These are phyloP conservation scores for Blennius ocellaris DNA, from an alignment of 2,113 vertebrate species.

Conservation along the genomic window DNA sequence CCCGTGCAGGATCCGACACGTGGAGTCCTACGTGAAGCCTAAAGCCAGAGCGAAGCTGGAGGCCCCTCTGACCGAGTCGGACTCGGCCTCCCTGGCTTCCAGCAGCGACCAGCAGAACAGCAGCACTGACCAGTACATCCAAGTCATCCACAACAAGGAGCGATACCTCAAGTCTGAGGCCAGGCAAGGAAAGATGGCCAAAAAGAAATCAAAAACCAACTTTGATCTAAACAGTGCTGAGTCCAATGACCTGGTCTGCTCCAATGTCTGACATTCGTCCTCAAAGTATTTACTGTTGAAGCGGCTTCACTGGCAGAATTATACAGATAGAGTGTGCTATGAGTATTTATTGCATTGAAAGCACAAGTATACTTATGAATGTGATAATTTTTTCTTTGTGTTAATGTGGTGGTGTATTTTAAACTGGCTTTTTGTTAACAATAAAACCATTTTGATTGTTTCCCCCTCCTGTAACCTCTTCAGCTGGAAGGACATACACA, in stretches of 20 bases:
- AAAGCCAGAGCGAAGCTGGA: conserved; percentile 82
- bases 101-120: conserved; percentile 93
- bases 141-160: conserved; percentile 88
- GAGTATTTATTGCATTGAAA: conserved; percentile 6
- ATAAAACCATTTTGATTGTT: neutral
- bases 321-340: neutral
- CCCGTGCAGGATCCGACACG: conserved; percentile 50
- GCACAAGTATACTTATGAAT: conserved; percentile 10
- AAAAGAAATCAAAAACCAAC: conserved; percentile 82
- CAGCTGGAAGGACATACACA: too few species aligned
- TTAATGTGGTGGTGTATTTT: conserved; percentile 13
- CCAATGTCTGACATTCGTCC: conserved; percentile 81
- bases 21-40: conserved; percentile 79
- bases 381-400: neutral
- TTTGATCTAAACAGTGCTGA: conserved; percentile 74
- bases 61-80: conserved; percentile 88
- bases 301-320: neutral
- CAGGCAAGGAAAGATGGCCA: conserved; percentile 74
- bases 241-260: conserved; percentile 88
- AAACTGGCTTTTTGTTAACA: too few species aligned
- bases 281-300: neutral
- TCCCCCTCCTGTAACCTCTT: too few species aligned
- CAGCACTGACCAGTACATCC: conserved; percentile 90
- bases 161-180: conserved; percentile 79
- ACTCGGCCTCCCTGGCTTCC: conserved; percentile 89